Conservation (phyloP, 2,888 invertebrate genomes). For the Sicus ferrugineus region DNA sequence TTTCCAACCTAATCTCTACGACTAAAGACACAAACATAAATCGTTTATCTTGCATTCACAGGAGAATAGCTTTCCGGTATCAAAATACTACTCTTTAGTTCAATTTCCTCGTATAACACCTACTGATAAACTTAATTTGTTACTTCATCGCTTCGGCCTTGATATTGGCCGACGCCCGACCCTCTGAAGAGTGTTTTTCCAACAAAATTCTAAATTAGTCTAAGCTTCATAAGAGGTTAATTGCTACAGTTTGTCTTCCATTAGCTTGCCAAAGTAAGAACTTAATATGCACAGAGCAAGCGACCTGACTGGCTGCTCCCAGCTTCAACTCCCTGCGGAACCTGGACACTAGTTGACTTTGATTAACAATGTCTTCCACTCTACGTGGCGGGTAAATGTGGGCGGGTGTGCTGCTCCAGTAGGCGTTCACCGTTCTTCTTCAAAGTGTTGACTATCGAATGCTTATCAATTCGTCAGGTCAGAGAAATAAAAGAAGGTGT, state of each 20-base stretch:
- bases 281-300: constrained; percentile 13
- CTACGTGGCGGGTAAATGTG: too few species aligned
- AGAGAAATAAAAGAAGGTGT: background rate
- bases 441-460: constrained; percentile 4
- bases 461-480: background rate
- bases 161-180: background rate
- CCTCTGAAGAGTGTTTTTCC: background rate
- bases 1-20: too few species aligned
- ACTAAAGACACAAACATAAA: too few species aligned
- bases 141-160: too few species aligned
- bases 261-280: constrained; percentile 7
- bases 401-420: too few species aligned
- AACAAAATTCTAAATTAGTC: constrained; percentile 19
- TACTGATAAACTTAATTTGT: too few species aligned
- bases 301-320: background rate
- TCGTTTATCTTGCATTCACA: background rate
- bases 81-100: background rate
- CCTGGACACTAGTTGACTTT: background rate
- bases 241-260: constrained; percentile 23
- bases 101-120: background rate
- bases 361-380: background rate
- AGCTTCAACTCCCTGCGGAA: background rate
- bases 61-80: background rate
- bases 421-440: background rate
- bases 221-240: constrained; percentile 19